Evolutionary conservation across 2,888 invertebrate species (phyloP), one percentile per base, ranked within the genome.

Genomic region (Hirtodrosophila confusa): DNA sequence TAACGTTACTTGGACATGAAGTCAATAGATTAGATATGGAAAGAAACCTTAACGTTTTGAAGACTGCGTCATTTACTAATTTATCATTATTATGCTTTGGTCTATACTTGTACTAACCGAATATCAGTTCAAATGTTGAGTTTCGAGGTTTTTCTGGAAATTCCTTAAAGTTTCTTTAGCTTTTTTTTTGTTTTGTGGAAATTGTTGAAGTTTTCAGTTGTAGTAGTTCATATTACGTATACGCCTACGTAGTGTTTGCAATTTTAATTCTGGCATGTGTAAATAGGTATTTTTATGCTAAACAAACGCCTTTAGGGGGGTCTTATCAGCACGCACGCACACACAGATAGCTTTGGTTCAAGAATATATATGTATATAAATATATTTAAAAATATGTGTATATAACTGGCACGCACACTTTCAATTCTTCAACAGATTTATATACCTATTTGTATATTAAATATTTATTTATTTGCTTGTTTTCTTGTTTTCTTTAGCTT

Each of bases 11-110:
- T 71, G 74, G 74, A 74, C 74, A 66, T 56, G 71, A 37, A 71
- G 71, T 65, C 71, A 61, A 71, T 53, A 56, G 74, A 74, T 74
- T 74, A 74, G 74, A 74, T 74, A 75, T 56, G 75, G 37, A 43
- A 33, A 31, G 6, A 11, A 37, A 47, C 50, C 47, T 57, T 65
- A 74, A 39, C 56, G 43, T 24, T 53, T 60, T 73, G 37, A 80
- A 57, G 67, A 84, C 80, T 88, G 86, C 86, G 86, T 80, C 84
- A 88, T 80, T 78, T 75, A 80, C 82, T 62, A 78, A 78, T 75
- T 71, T 85, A 77, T 87, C 82, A 72, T 45, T 62, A 69, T 83
- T 70, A 75, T 85, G 65, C 49, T 33, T 57, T 47, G 33, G 17
- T 23, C 43, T 43, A 40, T 27, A 51, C 35, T 45, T 43, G 12